Base-by-base conservation (phyloP, 2,888 invertebrate species). In the Stictocephala bisonia region DNA sequence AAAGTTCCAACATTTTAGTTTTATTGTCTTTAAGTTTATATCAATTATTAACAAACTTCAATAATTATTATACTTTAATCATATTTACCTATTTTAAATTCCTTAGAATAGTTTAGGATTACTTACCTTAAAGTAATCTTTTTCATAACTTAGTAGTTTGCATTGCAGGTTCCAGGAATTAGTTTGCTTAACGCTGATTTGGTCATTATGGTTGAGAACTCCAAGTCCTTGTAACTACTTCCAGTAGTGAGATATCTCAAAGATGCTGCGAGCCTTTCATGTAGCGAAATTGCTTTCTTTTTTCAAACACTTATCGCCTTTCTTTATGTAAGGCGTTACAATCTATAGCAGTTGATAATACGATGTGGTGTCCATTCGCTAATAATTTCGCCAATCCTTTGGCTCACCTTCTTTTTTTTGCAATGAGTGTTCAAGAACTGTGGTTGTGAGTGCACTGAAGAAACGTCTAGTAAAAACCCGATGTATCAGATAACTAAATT, bases 181-280 rank as follows among this genome's bases (percentile, higher is more conserved):
- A 73, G 69, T 69, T 70, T 44, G 51, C 73, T 69, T 24, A 73
- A 48, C 53, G 58, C 58, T 70, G 69, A 41, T 50, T 73, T 73
- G 29, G 73, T 70, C 35, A 70, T 58, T 35, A 56, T 60, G 35
- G 73, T 72, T 72, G 56, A 68, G 29, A 64, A 72, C 48, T 76
- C 71, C 76, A 72, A 35, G 51, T 75, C 71, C 48, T 76, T 75
- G 20, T n/a, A 71, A 69, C 51, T 75, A 41, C 73, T 64, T 41
- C 71, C 74, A 26, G 81, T 79, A 29, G 79, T 78, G 53, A 79
- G 73, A 75, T 76, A 80, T 74, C 79, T 72, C 48, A 79, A 74
- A 22, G 78, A 78, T 29, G 78, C 77, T 60, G 75, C 67, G 35
- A 79, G 73, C 67, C 78, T 73, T 67, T 77, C 79, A 66, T 79